Evolutionary conservation across 2,888 invertebrate species (phyloP), one percentile per base, ranked within the genome.

Genomic region (Periphyllus acericola): DNA sequence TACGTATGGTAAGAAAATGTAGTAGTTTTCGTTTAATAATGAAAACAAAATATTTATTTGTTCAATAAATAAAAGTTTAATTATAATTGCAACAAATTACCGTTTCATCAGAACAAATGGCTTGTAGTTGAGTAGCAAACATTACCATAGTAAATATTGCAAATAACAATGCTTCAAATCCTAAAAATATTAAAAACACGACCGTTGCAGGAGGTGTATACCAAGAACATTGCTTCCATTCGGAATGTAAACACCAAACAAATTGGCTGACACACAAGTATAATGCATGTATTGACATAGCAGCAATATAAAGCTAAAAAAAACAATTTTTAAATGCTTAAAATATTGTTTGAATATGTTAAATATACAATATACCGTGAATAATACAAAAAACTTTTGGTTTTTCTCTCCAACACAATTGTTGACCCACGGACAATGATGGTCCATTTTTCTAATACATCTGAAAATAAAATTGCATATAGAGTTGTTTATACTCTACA

Each of bases 351-450:
- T 46, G 52, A 84, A 14, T 46, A 71, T 32, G 68, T n/a, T 66
- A 29, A 74, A 85, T 66, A 40, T 14, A 72, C 46, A 89, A 93
- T 95, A 94, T 92, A 98, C 98, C 89, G 98, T 98, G 92, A 99
- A 99, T 87, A 99, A 93, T 89, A 99, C 98, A 93, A 99, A 99
- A 93, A 96, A 99, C 92, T 99, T 99, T 93, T 99, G 99, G 93
- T 99, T 99, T 91, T 96, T 97, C 92, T 99, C 99, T 34, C 99
- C 99, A 3, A 99, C 98, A 92, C 99, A 99, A 92, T 99, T 99
- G 92, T 99, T 99, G 17, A 99, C 97, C 98, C 98, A 99, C 0
- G 99, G 99, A 92, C 96, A 96, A 91, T 96, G 96, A 91, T 96
- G 96, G 91, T 96, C 96, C 96, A 96, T 96, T 93, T 96, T 96